Conservation (phyloP, 2,113 vertebrate species). For the Anseranas semipalmata region DNA sequence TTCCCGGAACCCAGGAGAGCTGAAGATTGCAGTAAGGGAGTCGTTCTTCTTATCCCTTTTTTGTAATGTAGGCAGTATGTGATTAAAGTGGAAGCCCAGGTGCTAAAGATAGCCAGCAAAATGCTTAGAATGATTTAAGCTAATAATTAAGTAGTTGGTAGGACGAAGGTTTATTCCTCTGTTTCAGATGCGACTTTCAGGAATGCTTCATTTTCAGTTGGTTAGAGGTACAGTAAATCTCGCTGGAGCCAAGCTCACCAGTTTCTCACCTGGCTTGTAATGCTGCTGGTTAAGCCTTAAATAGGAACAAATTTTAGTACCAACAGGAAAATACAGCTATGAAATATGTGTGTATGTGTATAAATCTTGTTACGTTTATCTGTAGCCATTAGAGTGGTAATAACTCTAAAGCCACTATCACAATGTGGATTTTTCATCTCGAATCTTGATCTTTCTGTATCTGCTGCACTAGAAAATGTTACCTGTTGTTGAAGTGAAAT, state of each 20-base stretch:
- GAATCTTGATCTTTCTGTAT: not conserved
- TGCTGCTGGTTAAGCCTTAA: not conserved
- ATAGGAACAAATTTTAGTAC: not conserved
- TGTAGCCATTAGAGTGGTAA: no score
- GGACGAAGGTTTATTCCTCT: not conserved
- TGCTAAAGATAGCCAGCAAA: conserved; percentile 1
- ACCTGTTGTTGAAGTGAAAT: not conserved
- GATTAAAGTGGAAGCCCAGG: not conserved
- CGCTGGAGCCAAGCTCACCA: not conserved
- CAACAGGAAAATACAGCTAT: not conserved
- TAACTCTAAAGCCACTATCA: not conserved
- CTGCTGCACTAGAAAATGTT: not conserved
- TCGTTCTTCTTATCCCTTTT: not conserved
- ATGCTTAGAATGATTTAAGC: not conserved
- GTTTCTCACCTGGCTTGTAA: not conserved
- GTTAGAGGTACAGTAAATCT: not conserved
- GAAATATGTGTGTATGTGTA: not conserved
- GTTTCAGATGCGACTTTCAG: not conserved
- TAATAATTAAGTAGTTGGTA: not conserved
- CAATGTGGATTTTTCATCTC: not conserved
- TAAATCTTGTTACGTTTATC: not conserved
- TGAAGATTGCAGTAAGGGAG: not conserved
- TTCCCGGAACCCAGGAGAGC: not conserved
- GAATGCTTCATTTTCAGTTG: not conserved
- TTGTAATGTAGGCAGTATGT: not conserved